phyloP scores from a whole-genome alignment of 2,888 invertebrate genomes.

The Opisthograptis luteolata region DNA sequence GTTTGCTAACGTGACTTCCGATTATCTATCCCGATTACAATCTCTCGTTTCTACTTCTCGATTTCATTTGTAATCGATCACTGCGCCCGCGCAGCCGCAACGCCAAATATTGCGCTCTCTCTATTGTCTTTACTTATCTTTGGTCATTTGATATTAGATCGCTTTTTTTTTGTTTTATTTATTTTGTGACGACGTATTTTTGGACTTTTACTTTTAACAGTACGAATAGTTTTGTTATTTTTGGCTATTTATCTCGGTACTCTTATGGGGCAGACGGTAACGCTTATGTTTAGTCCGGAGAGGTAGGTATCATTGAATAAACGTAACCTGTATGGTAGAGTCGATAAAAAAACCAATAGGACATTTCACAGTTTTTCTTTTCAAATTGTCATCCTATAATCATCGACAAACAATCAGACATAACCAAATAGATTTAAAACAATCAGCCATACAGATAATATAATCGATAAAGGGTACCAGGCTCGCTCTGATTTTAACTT shows the following conservation, averaged over 20 bases:
- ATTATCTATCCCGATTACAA: slow-evolving; percentile 31
- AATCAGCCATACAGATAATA: no score
- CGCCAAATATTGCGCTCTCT: slow-evolving; percentile 54
- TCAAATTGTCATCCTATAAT: no score
- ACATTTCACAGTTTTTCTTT: no score
- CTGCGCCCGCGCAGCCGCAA: slow-evolving; percentile 46
- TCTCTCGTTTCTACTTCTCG: slow-evolving; percentile 35
- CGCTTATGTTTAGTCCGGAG: no score
- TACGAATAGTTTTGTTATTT: slow-evolving; percentile 10
- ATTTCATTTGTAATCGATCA: slow-evolving; percentile 66
- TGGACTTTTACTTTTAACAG: slow-evolving; percentile 31
- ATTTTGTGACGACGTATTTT: slow-evolving; percentile 9
- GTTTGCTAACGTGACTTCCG: slow-evolving; percentile 35
- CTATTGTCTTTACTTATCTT: slow-evolving; percentile 69
- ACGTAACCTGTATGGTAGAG: no score
- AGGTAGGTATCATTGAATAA: no score
- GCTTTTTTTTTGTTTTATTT: slow-evolving; percentile 61
- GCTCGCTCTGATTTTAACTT: no score
- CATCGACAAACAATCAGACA: no score
- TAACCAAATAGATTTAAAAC: no score
- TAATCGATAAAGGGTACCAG: no score
- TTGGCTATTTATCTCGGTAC: neutral
- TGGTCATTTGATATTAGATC: slow-evolving; percentile 55
- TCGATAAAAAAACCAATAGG: no score
- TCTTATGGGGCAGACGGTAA: no score